These are phyloP conservation scores for Bombus haemorrhoidalis DNA, from an alignment of 1,140 invertebrate genomes.

Conservation along the genomic window DNA sequence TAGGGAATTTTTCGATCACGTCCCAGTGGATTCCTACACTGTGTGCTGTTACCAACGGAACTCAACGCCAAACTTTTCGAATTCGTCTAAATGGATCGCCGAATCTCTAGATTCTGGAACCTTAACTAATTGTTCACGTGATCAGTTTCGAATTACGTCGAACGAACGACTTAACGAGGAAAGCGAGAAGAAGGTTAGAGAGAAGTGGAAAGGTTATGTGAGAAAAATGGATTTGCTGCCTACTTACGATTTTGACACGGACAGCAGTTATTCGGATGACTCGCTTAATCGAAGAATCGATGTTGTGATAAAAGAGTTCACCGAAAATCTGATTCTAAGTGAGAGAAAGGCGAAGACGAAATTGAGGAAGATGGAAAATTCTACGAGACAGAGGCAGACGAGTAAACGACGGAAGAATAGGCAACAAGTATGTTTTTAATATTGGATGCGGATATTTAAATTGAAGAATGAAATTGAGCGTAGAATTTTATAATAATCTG, in stretches of 20 bases:
- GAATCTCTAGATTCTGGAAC: conserved; percentile 74
- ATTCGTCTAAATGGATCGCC: conserved; percentile 40
- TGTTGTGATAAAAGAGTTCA: conserved; percentile 71
- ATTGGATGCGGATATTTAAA: too few species aligned
- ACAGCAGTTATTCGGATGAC: conserved; percentile 63
- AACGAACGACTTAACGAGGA: neutral
- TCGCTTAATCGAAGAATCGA: conserved; percentile 69
- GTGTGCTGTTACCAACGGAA: neutral
- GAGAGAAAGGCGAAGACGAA: conserved; percentile 69
- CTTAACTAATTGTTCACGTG: conserved; percentile 59
- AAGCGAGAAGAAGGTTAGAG: neutral
- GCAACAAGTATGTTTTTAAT: conserved; percentile 3
- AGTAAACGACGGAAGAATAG: neutral
- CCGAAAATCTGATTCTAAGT: conserved; percentile 74
- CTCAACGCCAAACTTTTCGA: neutral
- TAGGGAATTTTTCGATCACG: neutral
- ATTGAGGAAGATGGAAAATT: conserved; percentile 17
- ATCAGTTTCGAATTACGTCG: neutral
- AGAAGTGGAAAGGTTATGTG: neutral
- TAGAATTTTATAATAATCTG: too few species aligned
- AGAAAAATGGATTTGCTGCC: neutral
- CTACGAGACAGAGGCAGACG: neutral
- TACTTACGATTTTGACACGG: conserved; percentile 51
- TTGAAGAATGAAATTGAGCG: too few species aligned
- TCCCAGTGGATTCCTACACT: neutral